Conservation (phyloP, 2,888 invertebrate genomes). For the Copidosoma aretas region DNA sequence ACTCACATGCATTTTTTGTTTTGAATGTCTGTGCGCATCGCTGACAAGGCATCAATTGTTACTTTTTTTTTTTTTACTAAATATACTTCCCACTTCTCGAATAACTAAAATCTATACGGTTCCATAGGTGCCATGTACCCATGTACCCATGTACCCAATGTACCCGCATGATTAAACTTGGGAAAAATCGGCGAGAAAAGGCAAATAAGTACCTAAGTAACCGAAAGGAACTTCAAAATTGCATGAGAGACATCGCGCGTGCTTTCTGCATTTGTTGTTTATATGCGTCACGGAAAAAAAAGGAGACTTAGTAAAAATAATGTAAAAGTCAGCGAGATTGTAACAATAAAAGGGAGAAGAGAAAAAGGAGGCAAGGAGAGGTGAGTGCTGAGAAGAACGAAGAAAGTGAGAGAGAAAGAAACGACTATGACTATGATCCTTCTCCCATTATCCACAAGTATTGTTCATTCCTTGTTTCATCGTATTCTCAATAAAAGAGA, state of each 20-base stretch:
- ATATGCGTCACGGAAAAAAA: constrained; percentile 7
- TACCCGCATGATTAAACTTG: too few species aligned
- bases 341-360: constrained; percentile 12
- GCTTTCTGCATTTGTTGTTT: not conserved
- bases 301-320: not conserved
- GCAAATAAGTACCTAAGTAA: constrained; percentile 5
- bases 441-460: constrained; percentile 13
- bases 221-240: not conserved
- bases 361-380: constrained; percentile 29
- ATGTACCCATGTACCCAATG: too few species aligned
- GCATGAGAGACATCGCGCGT: too few species aligned
- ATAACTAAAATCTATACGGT: constrained; percentile 12
- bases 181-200: constrained; percentile 2
- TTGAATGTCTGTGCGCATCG: constrained; percentile 30
- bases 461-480: constrained; percentile 22
- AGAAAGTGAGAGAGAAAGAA: constrained; percentile 32
- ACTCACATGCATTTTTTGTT: constrained; percentile 1
- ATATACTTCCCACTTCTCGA: constrained; percentile 8
- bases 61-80: not conserved
- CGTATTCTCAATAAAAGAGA: constrained; percentile 23
- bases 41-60: constrained; percentile 33
- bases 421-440: constrained; percentile 14
- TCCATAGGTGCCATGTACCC: not conserved
- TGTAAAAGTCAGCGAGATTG: constrained; percentile 6
- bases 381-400: constrained; percentile 35